phyloP scores from a whole-genome alignment of 2,888 invertebrate genomes.

The Phania funesta region DNA sequence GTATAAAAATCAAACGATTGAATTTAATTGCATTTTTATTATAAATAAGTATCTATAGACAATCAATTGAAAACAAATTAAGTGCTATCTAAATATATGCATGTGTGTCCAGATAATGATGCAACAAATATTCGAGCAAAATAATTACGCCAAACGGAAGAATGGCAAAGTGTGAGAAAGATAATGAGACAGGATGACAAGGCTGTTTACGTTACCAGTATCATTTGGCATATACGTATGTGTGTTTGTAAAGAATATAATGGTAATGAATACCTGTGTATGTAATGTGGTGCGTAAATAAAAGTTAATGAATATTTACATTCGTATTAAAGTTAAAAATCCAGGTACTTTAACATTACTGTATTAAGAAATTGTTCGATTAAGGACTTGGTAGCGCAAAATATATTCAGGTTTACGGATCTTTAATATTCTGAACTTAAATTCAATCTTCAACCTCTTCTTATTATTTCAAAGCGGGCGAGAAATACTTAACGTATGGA shows the following conservation, averaged over 20 bases:
- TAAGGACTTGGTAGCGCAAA: too few relatives aligned
- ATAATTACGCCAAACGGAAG: not conserved
- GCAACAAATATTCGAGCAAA: not conserved
- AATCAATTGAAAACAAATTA: conserved; percentile 66
- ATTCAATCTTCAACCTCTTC: too few relatives aligned
- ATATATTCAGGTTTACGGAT: too few relatives aligned
- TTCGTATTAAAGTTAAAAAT: too few relatives aligned
- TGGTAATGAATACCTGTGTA: conserved; percentile 26
- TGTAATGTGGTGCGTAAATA: conserved; percentile 34
- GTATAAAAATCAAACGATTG: conserved; percentile 50
- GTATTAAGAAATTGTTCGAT: too few relatives aligned
- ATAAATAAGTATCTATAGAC: conserved; percentile 14
- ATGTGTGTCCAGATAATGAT: not conserved
- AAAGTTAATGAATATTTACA: conserved; percentile 20
- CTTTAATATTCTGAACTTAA: too few relatives aligned
- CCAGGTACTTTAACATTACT: too few relatives aligned
- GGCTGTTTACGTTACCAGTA: not conserved
- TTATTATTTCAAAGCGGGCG: too few relatives aligned
- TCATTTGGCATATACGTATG: conserved; percentile 13
- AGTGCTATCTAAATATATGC: conserved; percentile 60
- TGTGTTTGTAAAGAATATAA: not conserved
- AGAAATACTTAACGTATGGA: too few relatives aligned
- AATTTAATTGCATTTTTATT: conserved; percentile 60
- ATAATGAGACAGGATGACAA: not conserved
- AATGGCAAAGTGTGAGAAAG: not conserved